Conservation (phyloP, 2,797 vertebrate genomes). For the Clarias pachynema region DNA sequence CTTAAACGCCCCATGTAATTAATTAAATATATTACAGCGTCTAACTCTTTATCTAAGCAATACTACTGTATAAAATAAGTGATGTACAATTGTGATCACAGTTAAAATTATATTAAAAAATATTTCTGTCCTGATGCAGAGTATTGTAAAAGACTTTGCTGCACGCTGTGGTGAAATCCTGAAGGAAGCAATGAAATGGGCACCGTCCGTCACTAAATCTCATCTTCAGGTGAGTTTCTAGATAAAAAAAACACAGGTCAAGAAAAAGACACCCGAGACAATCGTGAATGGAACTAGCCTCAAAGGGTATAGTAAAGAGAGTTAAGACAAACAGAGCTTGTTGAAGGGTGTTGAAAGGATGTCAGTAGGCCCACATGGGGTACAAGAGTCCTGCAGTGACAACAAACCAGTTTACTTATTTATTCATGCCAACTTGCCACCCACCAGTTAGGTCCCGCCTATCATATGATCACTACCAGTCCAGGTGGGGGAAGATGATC, state of each 20-base stretch:
- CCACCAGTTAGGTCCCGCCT: not conserved
- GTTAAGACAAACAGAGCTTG: not conserved
- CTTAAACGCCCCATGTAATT: too few relatives aligned
- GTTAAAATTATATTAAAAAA: not conserved
- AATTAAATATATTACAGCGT: too few relatives aligned
- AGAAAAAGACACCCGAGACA: not conserved
- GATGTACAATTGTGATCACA: not conserved
- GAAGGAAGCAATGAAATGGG: slow-evolving; percentile 99
- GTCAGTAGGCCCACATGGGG: not conserved
- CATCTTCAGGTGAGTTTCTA: slow-evolving; percentile 86
- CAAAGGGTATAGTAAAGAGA: not conserved
- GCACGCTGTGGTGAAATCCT: slow-evolving; percentile 98
- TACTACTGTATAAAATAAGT: not conserved
- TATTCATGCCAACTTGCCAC: not conserved
- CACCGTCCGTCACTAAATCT: slow-evolving; percentile 96
- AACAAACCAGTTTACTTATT: not conserved
- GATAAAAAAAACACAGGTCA: not conserved
- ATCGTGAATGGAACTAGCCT: not conserved
- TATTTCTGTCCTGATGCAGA: slow-evolving; percentile 70
- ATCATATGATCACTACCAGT: not conserved
- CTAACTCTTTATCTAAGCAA: not conserved
- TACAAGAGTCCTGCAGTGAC: not conserved
- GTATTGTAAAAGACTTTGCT: slow-evolving; percentile 97
- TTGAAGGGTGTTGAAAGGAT: not conserved
- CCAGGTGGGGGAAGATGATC: not conserved